Evolutionary conservation across 2,113 vertebrate genomes (phyloP), one percentile per base, ranked within the genome.

Genomic region (Dasyornis broadbenti): DNA sequence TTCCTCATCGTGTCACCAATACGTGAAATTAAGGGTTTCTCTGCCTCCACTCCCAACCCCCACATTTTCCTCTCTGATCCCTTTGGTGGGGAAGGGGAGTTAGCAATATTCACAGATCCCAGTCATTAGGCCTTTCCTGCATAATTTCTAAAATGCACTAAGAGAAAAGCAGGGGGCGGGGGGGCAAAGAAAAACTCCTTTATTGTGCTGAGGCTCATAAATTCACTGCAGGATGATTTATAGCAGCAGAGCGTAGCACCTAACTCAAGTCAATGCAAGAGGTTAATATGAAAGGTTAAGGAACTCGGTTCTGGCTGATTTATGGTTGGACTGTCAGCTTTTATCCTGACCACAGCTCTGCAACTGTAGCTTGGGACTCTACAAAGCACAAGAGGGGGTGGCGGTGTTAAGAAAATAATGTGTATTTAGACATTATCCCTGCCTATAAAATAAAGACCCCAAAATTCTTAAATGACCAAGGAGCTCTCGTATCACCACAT

Each of bases 281-380:
- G 97, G 98, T 98, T 98, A 98, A 98, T 98, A 97, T 92, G 95
- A 95, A 94, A 97, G 97, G 98, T 98, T 96, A 98, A 98, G 97
- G 97, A 97, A 97, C 97, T 96, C 66, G 53, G 92, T 94, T 96
- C 71, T 72, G 78, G 92, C 97, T 98, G 98, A 98, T 98, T 98
- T 98, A 97, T 96, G 82, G 83, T 72, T 89, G 77, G 82, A 53
- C 87, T 91, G 59, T 75, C 15, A 7, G 87, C 97, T 98, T 98
- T 98, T 93, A 97, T 98, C 96, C 96, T 95, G 85, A 83, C 92
- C 94, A 94, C 86, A 96, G 80, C 89, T 93, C 91, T 86, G 93
- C 91, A 94, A 96, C 81, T 76, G 69, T 69, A 96, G 92, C 82
- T 81, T 44, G 91, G 95, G 73, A 94, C 95, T 92, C 95, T 84